A percentile compares a stretch with the other conserved stretches of the same genome.
phyloP scores from a whole-genome alignment of 2,113 vertebrate genomes.

The Brachyistius frenatus region DNA sequence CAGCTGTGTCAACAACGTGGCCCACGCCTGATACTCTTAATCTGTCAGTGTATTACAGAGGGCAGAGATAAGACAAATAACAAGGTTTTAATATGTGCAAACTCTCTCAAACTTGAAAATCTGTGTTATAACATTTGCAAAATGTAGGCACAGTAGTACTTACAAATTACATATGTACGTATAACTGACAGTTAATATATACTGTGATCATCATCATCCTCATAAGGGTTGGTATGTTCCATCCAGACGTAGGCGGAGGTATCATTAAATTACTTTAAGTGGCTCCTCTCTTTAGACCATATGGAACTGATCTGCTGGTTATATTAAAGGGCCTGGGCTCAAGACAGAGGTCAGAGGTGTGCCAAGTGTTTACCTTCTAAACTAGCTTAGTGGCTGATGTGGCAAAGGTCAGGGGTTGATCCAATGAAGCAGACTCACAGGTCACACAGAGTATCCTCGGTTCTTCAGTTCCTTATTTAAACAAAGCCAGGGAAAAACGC shows the following conservation, averaged over 20 bases:
- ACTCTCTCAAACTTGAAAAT: neutral
- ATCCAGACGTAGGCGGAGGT: neutral
- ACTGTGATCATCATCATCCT: neutral
- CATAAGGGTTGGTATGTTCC: slow-evolving; percentile 22
- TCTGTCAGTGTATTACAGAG: neutral
- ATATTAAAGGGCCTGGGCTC: slow-evolving; percentile 26
- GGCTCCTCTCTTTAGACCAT: slow-evolving; percentile 3
- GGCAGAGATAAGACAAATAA: slow-evolving; percentile 22
- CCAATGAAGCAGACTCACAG: slow-evolving; percentile 32
- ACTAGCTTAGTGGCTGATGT: slow-evolving; percentile 38
- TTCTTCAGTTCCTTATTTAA: slow-evolving; percentile 2
- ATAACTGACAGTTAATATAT: neutral
- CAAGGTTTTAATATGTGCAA: slow-evolving; percentile 8
- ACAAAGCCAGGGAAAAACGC: neutral
- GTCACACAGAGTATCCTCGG: slow-evolving; percentile 14
- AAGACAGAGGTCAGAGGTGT: neutral
- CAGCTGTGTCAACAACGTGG: slow-evolving; percentile 78
- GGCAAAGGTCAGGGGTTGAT: slow-evolving; percentile 60
- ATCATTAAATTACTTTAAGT: slow-evolving; percentile 38
- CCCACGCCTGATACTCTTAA: slow-evolving; percentile 41
- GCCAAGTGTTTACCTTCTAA: slow-evolving; percentile 38
- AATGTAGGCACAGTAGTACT: too few relatives aligned
- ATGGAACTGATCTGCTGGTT: slow-evolving; percentile 1
- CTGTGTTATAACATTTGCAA: too few relatives aligned
- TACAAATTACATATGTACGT: neutral